Evolutionary conservation across 2,113 vertebrate species (phyloP).

Genomic region (Micronycteris hirsuta): DNA sequence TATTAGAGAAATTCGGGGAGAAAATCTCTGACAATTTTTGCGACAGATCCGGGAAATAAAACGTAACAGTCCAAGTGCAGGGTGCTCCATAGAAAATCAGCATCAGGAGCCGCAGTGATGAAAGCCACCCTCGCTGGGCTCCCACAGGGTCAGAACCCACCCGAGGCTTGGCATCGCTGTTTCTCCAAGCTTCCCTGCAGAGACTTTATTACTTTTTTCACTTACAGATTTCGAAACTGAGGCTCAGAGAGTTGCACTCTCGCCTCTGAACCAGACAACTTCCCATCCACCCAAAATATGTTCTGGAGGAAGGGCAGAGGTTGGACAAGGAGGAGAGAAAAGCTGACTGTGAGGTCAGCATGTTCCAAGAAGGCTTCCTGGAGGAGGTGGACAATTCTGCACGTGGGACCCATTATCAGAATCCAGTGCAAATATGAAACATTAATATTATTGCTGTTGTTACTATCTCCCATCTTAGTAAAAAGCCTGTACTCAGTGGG

Average conservation of each 20-base stretch:
- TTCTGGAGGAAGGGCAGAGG: neutral
- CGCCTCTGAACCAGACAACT: neutral
- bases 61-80: fast-evolving
- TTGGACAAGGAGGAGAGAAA: neutral
- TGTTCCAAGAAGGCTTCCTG: neutral
- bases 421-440: fast-evolving
- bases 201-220: neutral
- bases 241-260: neutral
- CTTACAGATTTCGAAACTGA: neutral
- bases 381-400: neutral
- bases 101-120: fast-evolving
- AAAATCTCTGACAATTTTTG: neutral
- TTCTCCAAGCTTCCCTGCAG: neutral
- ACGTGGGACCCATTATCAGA: neutral
- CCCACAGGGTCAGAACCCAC: fast-evolving
- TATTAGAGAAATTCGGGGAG: neutral
- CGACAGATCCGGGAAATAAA: neutral
- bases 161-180: fast-evolving
- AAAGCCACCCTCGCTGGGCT: fast-evolving
- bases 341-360: neutral
- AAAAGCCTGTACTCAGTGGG: fast-evolving
- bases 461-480: fast-evolving
- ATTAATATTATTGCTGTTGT: fast-evolving
- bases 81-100: neutral
- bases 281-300: neutral